Percentiles rank a stretch among this genome's conserved stretches.
phyloP scores from a whole-genome alignment of 2,888 invertebrate species.

The Automeris io region DNA sequence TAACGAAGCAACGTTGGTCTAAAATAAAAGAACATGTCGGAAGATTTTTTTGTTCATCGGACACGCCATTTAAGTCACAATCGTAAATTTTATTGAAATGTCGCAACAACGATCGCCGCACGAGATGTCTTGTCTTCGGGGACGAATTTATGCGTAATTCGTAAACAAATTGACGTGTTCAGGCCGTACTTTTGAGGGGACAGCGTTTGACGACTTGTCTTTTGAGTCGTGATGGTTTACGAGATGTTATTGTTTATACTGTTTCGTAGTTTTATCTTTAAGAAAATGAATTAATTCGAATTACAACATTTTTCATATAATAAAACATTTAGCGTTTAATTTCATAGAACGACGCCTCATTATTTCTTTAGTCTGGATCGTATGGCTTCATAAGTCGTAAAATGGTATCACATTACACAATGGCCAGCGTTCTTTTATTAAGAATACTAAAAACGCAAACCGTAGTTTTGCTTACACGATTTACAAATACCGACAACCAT shows the following conservation, averaged over 20 bases:
- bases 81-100: slow-evolving; percentile 78
- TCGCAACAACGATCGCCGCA: slow-evolving; percentile 72
- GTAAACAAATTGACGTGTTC: slow-evolving; percentile 75
- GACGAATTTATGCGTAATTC: slow-evolving; percentile 76
- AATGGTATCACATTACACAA: slow-evolving; percentile 69
- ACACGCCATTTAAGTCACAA: slow-evolving; percentile 74
- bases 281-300: slow-evolving; percentile 13
- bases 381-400: slow-evolving; percentile 74
- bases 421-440: slow-evolving; percentile 64
- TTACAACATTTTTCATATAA: slow-evolving; percentile 6
- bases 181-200: slow-evolving; percentile 59
- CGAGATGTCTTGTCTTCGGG: slow-evolving; percentile 72
- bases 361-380: slow-evolving; percentile 49
- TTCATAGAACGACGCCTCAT: slow-evolving; percentile 47
- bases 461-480: slow-evolving; percentile 27
- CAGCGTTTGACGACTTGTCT: slow-evolving; percentile 59
- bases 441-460: slow-evolving; percentile 37
- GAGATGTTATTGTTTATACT: slow-evolving; percentile 29
- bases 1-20: slow-evolving; percentile 66
- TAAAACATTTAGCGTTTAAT: slow-evolving; percentile 5
- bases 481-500: slow-evolving; percentile 6
- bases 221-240: slow-evolving; percentile 48
- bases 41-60: slow-evolving; percentile 65
- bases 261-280: slow-evolving; percentile 18
- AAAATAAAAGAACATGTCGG: slow-evolving; percentile 68